Evolutionary conservation across 2,113 vertebrate genomes (phyloP).

Genomic region (Numenius arquata): DNA sequence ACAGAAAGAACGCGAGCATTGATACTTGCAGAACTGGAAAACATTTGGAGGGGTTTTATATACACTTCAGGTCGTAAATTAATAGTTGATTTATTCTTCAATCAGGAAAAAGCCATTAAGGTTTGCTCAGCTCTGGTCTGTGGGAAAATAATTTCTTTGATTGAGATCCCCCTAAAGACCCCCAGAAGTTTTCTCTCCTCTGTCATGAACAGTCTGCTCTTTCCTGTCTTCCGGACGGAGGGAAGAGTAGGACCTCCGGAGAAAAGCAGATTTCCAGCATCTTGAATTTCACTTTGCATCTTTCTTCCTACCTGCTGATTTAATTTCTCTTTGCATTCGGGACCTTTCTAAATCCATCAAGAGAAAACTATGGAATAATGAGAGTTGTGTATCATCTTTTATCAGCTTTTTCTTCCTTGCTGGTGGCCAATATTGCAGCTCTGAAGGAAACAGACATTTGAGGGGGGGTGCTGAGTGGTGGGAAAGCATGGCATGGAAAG

Average conservation of each 20-base stretch:
- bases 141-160: constrained; percentile 87
- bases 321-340: constrained; percentile 23
- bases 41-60: constrained; percentile 30
- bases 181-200: constrained; percentile 72
- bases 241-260: constrained; percentile 75
- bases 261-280: constrained; percentile 79
- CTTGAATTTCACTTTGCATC: constrained; percentile 89
- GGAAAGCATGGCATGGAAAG: neutral
- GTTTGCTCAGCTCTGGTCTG: constrained; percentile 71
- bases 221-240: constrained; percentile 81
- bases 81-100: constrained; percentile 73
- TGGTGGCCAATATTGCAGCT: neutral
- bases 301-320: constrained; percentile 52
- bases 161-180: constrained; percentile 83
- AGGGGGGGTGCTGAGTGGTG: neutral
- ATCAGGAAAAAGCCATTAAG: constrained; percentile 73
- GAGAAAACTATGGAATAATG: neutral
- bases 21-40: neutral
- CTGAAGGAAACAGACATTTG: neutral
- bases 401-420: neutral
- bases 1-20: neutral
- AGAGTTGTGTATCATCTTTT: neutral
- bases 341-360: constrained; percentile 19
- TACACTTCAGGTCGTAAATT: constrained; percentile 65
- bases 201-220: constrained; percentile 71